Conservation (phyloP, 2,797 vertebrate genomes). For the Caiman crocodilus region DNA sequence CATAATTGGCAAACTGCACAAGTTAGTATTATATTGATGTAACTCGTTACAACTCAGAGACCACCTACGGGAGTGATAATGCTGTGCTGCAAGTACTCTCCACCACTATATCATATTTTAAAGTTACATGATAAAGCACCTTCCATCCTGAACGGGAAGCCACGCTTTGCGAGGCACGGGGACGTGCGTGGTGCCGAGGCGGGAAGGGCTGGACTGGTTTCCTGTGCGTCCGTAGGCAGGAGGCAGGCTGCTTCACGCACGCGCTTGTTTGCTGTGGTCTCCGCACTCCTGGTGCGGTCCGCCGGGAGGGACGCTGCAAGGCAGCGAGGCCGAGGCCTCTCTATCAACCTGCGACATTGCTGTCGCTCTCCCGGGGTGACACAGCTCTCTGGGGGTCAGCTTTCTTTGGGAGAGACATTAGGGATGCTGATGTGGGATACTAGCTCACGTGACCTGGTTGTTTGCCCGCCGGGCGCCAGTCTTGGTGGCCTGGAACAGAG, state of each 20-base stretch:
- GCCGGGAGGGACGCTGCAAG: too few relatives aligned
- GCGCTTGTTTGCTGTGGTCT: not conserved
- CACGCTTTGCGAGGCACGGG: fast-evolving
- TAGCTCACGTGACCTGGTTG: not conserved
- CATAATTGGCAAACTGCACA: not conserved
- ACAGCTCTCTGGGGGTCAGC: not conserved
- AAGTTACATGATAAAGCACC: not conserved
- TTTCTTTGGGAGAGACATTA: not conserved
- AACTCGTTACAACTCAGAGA: not conserved
- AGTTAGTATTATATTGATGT: not conserved
- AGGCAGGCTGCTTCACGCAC: not conserved
- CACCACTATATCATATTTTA: not conserved
- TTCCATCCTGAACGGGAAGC: not conserved
- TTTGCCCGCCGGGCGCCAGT: not conserved
- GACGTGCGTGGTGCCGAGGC: not conserved
- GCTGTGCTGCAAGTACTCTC: not conserved
- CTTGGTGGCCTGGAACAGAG: not conserved
- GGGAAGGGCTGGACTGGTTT: not conserved
- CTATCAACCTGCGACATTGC: not conserved
- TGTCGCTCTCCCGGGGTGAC: not conserved
- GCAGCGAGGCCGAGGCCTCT: too few relatives aligned
- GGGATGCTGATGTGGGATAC: not conserved
- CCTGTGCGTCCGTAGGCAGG: not conserved
- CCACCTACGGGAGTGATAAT: not conserved
- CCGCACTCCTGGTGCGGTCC: not conserved